phyloP scores from a whole-genome alignment of 2,888 invertebrate species.

The Trichogramma evanescens region DNA sequence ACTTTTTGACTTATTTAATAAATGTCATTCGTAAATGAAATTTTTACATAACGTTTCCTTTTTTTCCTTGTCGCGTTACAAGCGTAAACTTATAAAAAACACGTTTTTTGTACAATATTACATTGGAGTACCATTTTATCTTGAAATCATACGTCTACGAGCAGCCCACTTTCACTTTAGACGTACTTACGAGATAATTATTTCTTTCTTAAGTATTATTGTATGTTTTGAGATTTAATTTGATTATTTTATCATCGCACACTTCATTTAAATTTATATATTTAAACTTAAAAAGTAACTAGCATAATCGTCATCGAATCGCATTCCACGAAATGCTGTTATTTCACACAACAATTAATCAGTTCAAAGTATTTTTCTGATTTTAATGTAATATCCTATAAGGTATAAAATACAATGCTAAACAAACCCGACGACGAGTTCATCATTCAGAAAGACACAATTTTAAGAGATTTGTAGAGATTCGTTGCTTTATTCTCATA shows the following conservation, averaged over 20 bases:
- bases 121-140: slow-evolving; percentile 17
- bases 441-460: slow-evolving; percentile 38
- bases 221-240: slow-evolving; percentile 14
- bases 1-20: slow-evolving; percentile 34
- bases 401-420: slow-evolving; percentile 31
- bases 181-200: slow-evolving; percentile 5
- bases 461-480: slow-evolving; percentile 34
- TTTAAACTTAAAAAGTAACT: slow-evolving; percentile 15
- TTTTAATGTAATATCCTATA: slow-evolving; percentile 18
- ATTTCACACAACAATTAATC: slow-evolving; percentile 15
- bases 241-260: slow-evolving; percentile 14
- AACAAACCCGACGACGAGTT: slow-evolving; percentile 28
- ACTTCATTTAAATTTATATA: slow-evolving; percentile 5
- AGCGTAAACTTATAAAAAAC: slow-evolving; percentile 25
- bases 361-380: slow-evolving; percentile 14
- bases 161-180: slow-evolving; percentile 5
- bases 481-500: slow-evolving; percentile 36
- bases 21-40: slow-evolving; percentile 24
- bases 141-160: slow-evolving; percentile 10
- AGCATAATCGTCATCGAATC: slow-evolving; percentile 8
- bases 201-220: slow-evolving; percentile 13
- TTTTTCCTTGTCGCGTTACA: slow-evolving; percentile 20
- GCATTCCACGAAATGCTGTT: slow-evolving; percentile 16
- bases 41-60: slow-evolving; percentile 26
- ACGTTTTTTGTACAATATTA: slow-evolving; percentile 24